Conservation (phyloP, 2,888 invertebrate genomes). For the Tipula lateralis region DNA sequence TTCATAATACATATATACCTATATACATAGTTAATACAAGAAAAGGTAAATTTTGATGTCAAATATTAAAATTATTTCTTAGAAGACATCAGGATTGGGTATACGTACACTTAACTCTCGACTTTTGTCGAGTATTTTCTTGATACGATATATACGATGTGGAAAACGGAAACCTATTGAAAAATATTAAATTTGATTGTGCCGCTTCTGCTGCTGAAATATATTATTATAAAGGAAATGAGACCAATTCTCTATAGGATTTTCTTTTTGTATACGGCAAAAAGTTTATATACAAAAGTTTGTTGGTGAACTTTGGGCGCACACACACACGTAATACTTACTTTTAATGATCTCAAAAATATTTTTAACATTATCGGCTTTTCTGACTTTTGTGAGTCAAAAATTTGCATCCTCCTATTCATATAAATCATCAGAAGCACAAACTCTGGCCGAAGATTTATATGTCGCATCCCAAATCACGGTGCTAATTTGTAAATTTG, state of each 20-base stretch:
- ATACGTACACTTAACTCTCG: not conserved
- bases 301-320: not conserved
- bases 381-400: not conserved
- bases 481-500: slow-evolving; percentile 4
- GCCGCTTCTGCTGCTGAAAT: not conserved
- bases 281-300: not conserved
- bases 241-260: not conserved
- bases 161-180: not conserved
- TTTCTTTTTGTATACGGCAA: not conserved
- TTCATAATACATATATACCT: not conserved
- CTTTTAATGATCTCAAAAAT: not conserved
- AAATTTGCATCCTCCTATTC: not conserved
- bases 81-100: not conserved
- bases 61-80: not conserved
- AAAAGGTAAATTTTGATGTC: not conserved
- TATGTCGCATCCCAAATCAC: not conserved
- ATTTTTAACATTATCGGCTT: not conserved
- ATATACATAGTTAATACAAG: not conserved
- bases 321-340: not conserved
- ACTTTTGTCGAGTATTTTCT: not conserved
- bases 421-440: not conserved
- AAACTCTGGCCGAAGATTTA: not conserved
- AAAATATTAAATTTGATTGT: not conserved
- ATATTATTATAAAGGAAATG: not conserved
- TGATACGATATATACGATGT: not conserved